Percentiles rank a stretch among this genome's conserved stretches.
Evolutionary conservation across 1,140 invertebrate genomes (phyloP).

Genomic region (Gryllus bimaculatus): DNA sequence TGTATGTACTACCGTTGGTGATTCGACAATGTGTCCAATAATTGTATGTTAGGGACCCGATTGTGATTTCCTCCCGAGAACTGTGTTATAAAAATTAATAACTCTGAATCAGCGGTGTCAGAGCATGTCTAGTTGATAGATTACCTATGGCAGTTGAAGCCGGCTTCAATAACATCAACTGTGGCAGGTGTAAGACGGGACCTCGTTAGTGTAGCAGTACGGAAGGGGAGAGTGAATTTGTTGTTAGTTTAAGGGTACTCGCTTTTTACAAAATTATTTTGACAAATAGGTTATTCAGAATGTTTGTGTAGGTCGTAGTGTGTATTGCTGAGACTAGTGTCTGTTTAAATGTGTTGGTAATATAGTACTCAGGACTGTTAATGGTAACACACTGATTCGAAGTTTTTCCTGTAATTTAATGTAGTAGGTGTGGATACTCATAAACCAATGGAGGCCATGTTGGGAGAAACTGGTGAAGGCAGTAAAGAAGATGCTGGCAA

Average conservation of each 20-base stretch:
- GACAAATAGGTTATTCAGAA: no score
- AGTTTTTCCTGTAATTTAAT: neutral
- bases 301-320: no score
- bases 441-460: constrained; percentile 3
- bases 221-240: no score
- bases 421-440: neutral
- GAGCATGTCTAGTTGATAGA: neutral
- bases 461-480: constrained; percentile 2
- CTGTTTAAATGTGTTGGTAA: no score
- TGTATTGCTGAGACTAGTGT: no score
- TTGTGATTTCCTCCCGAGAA: no score
- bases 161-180: neutral
- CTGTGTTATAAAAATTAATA: no score
- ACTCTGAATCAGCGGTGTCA: no score
- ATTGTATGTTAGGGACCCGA: neutral
- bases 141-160: neutral
- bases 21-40: neutral
- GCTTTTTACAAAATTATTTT: no score
- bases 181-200: neutral
- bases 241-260: no score
- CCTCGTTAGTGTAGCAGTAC: neutral
- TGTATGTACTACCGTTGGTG: neutral
- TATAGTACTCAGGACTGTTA: no score
- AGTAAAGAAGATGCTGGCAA: neutral
- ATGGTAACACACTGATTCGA: neutral